Evolutionary conservation across 2,113 vertebrate species (phyloP).

Genomic region (Pseudorasbora parva): DNA sequence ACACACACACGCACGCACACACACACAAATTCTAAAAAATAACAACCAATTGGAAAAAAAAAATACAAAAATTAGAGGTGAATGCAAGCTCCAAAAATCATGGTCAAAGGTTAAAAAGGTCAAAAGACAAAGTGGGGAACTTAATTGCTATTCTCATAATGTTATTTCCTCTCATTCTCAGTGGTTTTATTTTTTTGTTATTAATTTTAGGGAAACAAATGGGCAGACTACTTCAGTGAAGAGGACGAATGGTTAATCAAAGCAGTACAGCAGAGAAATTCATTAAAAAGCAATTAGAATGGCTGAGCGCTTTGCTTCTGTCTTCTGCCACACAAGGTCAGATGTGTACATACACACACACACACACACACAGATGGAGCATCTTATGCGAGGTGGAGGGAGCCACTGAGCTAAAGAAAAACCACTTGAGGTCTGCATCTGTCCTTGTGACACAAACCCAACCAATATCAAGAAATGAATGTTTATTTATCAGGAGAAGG

Average conservation of each 20-base stretch:
- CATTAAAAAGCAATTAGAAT: slow-evolving; percentile 73
- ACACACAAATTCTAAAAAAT: slow-evolving; percentile 42
- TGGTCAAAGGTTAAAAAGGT: not conserved
- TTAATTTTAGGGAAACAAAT: slow-evolving; percentile 49
- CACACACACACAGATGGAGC: not conserved
- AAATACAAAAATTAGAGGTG: slow-evolving; percentile 37
- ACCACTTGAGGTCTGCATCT: slow-evolving; percentile 29
- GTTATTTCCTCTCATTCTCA: not conserved
- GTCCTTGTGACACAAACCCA: not conserved
- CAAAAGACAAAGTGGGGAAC: not conserved
- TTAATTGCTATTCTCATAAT: slow-evolving; percentile 3
- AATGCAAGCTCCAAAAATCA: not conserved
- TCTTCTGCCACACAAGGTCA: slow-evolving; percentile 54
- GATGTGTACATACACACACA: slow-evolving; percentile 21
- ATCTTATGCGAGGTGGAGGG: not conserved
- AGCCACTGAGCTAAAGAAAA: slow-evolving; percentile 23
- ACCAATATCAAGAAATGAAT: not conserved
- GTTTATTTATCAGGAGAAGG: not conserved
- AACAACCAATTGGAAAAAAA: slow-evolving; percentile 39
- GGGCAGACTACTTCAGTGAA: slow-evolving; percentile 65
- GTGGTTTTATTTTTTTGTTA: slow-evolving; percentile 3
- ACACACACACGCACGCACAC: slow-evolving; percentile 6
- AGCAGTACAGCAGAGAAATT: slow-evolving; percentile 64
- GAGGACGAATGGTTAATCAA: slow-evolving; percentile 69
- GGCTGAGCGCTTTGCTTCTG: slow-evolving; percentile 63